These are phyloP conservation scores for Drosophila ustulata DNA, from an alignment of 2,888 invertebrate species.

Conservation along the genomic window DNA sequence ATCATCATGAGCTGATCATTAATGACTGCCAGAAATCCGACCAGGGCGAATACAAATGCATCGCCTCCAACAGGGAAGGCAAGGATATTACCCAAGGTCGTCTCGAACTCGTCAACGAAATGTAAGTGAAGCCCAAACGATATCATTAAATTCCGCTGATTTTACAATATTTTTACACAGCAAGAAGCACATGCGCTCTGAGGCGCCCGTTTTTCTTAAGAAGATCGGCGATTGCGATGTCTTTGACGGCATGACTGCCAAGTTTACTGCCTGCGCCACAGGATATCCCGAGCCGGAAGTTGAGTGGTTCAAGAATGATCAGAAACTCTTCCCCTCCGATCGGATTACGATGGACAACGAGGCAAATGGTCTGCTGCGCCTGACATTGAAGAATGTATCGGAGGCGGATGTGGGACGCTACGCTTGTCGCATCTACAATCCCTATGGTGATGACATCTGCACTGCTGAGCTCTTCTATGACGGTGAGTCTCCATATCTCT, in stretches of 20 bases:
- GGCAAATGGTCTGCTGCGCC: conserved; percentile 89
- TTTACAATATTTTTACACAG: conserved; percentile 84
- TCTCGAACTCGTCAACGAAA: conserved; percentile 92
- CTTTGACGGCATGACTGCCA: conserved; percentile 94
- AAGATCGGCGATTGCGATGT: conserved; percentile 95
- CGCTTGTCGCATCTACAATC: conserved; percentile 92
- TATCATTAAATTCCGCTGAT: background rate
- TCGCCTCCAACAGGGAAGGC: conserved; percentile 92
- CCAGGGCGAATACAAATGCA: conserved; percentile 91
- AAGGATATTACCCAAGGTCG: conserved; percentile 90
- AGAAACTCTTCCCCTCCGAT: conserved; percentile 92
- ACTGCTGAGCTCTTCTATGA: conserved; percentile 92
- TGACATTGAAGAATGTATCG: conserved; percentile 92
- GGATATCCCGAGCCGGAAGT: conserved; percentile 95
- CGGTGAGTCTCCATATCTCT: conserved; percentile 85
- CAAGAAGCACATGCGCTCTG: conserved; percentile 90
- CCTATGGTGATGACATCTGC: conserved; percentile 93
- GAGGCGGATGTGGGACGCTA: conserved; percentile 94
- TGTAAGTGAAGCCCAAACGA: conserved; percentile 87
- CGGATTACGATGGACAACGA: conserved; percentile 94
- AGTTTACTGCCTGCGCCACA: conserved; percentile 96
- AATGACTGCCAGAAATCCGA: conserved; percentile 89
- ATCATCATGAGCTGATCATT: conserved; percentile 91
- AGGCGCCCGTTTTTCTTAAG: conserved; percentile 95
- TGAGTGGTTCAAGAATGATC: conserved; percentile 93